Conservation (phyloP, 2,888 invertebrate genomes). For the Erebia ligea region DNA sequence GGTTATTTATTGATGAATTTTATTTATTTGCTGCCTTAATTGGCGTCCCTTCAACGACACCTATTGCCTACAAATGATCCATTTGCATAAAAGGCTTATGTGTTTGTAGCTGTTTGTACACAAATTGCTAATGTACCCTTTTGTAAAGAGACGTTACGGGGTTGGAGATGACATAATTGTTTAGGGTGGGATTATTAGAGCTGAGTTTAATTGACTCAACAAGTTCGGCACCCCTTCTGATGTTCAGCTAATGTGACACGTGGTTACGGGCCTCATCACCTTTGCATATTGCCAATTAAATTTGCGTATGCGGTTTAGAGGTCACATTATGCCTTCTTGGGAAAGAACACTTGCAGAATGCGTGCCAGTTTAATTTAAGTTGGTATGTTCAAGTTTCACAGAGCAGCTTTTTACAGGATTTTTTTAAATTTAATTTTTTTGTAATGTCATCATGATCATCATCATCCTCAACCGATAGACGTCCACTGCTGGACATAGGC, state of each 20-base stretch:
- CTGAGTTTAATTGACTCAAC: slow-evolving; percentile 75
- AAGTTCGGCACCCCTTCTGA: slow-evolving; percentile 67
- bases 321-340: neutral
- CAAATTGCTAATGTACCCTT: slow-evolving; percentile 61
- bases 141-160: slow-evolving; percentile 62
- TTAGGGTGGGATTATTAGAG: slow-evolving; percentile 70
- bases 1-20: slow-evolving; percentile 41
- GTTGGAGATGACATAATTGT: slow-evolving; percentile 70
- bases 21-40: slow-evolving; percentile 39
- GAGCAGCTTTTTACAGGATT: neutral
- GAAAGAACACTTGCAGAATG: neutral
- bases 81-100: slow-evolving; percentile 44
- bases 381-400: neutral
- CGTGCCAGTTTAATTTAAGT: neutral
- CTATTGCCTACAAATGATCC: slow-evolving; percentile 35
- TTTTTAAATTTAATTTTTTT: no score
- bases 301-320: slow-evolving; percentile 2
- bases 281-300: slow-evolving; percentile 17
- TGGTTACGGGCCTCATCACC: slow-evolving; percentile 48
- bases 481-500: no score
- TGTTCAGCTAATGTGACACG: slow-evolving; percentile 55
- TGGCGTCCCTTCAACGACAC: slow-evolving; percentile 36
- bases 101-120: slow-evolving; percentile 46
- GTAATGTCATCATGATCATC: no score
- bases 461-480: no score